Evolutionary conservation across 2,888 invertebrate genomes (phyloP).

Genomic region (Incurvaria masculella): DNA sequence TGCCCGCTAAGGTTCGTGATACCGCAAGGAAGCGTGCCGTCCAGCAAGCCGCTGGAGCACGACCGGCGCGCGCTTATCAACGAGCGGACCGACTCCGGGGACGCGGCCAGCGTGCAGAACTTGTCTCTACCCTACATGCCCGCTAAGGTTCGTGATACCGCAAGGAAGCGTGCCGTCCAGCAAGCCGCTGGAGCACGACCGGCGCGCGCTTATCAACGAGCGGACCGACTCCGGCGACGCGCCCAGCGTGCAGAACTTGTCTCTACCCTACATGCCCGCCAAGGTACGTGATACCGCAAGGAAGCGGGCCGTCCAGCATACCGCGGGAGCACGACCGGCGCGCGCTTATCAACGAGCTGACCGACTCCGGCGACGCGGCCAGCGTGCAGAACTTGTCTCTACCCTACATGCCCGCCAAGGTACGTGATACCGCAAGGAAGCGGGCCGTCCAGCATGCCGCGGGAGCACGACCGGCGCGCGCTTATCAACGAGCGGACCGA

Average conservation of each 20-base stretch:
- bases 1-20: background rate
- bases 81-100: slow-evolving; percentile 43
- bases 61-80: slow-evolving; percentile 45
- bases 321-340: slow-evolving; percentile 40
- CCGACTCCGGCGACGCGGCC: slow-evolving; percentile 41
- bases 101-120: slow-evolving; percentile 38
- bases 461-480: slow-evolving; percentile 39
- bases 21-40: slow-evolving; percentile 40
- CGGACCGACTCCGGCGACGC: slow-evolving; percentile 43
- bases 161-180: slow-evolving; percentile 43
- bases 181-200: slow-evolving; percentile 39
- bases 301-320: slow-evolving; percentile 39
- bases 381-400: slow-evolving; percentile 27
- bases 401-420: too few relatives aligned
- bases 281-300: slow-evolving; percentile 30
- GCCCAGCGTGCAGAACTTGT: slow-evolving; percentile 31
- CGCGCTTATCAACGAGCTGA: slow-evolving; percentile 44
- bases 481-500: slow-evolving; percentile 46
- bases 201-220: slow-evolving; percentile 45
- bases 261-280: background rate
- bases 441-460: slow-evolving; percentile 40
- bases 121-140: background rate
- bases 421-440: slow-evolving; percentile 39
- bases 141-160: slow-evolving; percentile 15
- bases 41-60: slow-evolving; percentile 37